These are phyloP conservation scores for Anthopleura xanthogrammica DNA, from an alignment of 92 coral and sea anemone species.

Conservation along the genomic window DNA sequence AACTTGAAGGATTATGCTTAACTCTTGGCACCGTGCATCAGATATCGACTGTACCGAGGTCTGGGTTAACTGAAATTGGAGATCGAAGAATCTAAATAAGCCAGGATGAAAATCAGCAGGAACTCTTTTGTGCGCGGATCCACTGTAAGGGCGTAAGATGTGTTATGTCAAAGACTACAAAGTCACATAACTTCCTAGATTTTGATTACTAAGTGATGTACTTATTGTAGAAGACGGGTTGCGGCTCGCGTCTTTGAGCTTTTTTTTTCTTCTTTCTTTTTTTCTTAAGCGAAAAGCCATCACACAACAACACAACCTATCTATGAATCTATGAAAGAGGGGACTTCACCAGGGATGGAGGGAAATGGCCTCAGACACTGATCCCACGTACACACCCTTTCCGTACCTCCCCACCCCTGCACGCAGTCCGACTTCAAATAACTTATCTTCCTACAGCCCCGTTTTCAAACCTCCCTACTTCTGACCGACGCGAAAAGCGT, in stretches of 20 bases:
- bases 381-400: neutral
- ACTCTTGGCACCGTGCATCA: neutral
- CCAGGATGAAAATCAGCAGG: neutral
- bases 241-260: too few relatives aligned
- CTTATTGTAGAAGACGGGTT: too few relatives aligned
- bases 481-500: neutral
- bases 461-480: neutral
- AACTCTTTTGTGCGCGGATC: neutral
- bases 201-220: too few relatives aligned
- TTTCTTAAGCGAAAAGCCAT: too few relatives aligned
- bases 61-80: neutral
- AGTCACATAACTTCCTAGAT: too few relatives aligned
- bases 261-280: too few relatives aligned
- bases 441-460: neutral
- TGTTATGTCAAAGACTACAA: too few relatives aligned
- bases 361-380: neutral
- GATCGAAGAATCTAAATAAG: neutral
- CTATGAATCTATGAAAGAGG: neutral
- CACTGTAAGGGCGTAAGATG: too few relatives aligned
- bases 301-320: too few relatives aligned
- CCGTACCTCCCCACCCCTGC: neutral
- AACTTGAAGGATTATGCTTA: neutral
- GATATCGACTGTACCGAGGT: neutral
- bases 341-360: neutral
- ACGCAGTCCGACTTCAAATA: neutral